These are phyloP conservation scores for Microdon myrmicae DNA, from an alignment of 2,888 invertebrate genomes.

Conservation along the genomic window DNA sequence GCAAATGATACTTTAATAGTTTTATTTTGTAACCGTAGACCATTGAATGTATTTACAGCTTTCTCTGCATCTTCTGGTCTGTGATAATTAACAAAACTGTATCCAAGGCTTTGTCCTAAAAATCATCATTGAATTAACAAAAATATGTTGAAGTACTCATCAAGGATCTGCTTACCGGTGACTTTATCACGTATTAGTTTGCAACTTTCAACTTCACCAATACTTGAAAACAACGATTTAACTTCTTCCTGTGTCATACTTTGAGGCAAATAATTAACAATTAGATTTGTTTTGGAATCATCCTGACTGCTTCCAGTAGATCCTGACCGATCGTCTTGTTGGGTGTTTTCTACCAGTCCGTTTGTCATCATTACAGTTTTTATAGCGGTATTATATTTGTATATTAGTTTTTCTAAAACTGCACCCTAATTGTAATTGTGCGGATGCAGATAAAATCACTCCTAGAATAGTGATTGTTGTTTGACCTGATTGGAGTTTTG, in stretches of 20 bases:
- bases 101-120: constrained; percentile 86
- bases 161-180: constrained; percentile 74
- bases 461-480: constrained; percentile 10
- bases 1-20: constrained; percentile 91
- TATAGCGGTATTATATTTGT: background rate
- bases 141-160: background rate
- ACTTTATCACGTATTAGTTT: constrained; percentile 94
- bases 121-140: background rate
- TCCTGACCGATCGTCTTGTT: constrained; percentile 58
- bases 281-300: constrained; percentile 79
- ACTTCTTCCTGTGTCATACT: constrained; percentile 93
- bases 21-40: constrained; percentile 86
- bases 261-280: constrained; percentile 94
- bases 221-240: constrained; percentile 87
- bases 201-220: constrained; percentile 94
- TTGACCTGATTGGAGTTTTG: constrained; percentile 14
- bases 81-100: constrained; percentile 90
- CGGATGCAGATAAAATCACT: constrained; percentile 3
- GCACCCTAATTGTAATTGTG: no score
- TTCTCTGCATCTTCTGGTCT: constrained; percentile 85
- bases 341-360: constrained; percentile 55
- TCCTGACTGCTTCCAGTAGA: constrained; percentile 59
- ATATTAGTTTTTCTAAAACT: background rate
- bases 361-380: constrained; percentile 56
- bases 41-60: constrained; percentile 86